Percentiles rank a stretch among this genome's conserved stretches.
phyloP scores from a whole-genome alignment of 1,140 invertebrate genomes.

The Steinernema khuongi region DNA sequence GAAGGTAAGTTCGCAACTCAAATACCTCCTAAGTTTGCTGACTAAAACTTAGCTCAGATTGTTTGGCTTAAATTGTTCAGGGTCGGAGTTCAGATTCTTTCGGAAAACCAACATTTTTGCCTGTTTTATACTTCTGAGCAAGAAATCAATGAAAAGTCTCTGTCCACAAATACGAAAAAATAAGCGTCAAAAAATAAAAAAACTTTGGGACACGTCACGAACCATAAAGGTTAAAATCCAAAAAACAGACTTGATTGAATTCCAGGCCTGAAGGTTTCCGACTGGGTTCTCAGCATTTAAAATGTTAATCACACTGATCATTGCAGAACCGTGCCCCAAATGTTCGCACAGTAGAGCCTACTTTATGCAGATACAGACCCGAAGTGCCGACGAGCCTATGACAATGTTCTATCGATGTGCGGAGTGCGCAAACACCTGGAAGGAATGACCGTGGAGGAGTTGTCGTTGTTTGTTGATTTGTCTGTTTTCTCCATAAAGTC shows the following conservation, averaged over 20 bases:
- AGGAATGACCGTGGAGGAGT: slow-evolving; percentile 67
- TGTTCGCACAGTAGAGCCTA: slow-evolving; percentile 81
- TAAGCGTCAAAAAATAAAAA: neutral
- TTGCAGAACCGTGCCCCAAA: slow-evolving; percentile 71
- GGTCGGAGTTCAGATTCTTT: too few relatives aligned
- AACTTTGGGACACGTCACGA: neutral
- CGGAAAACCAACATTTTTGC: too few relatives aligned
- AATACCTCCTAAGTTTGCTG: too few relatives aligned
- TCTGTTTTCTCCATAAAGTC: neutral
- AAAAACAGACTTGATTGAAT: slow-evolving; percentile 15
- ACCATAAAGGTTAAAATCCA: neutral
- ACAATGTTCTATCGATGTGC: slow-evolving; percentile 97
- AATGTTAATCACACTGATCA: slow-evolving; percentile 24
- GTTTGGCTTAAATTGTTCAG: too few relatives aligned
- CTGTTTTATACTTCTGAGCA: slow-evolving; percentile 17
- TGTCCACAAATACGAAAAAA: too few relatives aligned
- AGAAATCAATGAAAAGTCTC: neutral
- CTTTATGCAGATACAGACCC: slow-evolving; percentile 93
- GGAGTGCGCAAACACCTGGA: slow-evolving; percentile 84
- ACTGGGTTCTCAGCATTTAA: neutral
- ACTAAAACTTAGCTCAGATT: too few relatives aligned
- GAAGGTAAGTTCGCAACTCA: slow-evolving; percentile 67
- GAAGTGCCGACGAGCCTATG: slow-evolving; percentile 98
- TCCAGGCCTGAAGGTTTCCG: slow-evolving; percentile 23
- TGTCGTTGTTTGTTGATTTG: neutral